Evolutionary conservation across 1,140 invertebrate genomes (phyloP).

Genomic region (Drosophila ohnishii): DNA sequence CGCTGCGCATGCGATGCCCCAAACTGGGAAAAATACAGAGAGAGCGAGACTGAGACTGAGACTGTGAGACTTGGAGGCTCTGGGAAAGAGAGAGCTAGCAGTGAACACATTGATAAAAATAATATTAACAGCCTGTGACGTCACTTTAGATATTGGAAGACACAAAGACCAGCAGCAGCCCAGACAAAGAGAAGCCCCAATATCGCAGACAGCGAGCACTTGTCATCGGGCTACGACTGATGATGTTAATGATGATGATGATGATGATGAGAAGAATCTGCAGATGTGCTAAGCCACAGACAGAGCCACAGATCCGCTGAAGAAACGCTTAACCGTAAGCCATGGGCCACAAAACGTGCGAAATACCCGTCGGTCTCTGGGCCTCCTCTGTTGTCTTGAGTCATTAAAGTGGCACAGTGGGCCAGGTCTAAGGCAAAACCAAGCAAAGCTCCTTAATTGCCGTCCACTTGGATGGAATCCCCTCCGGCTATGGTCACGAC

Average conservation of each 20-base stretch:
- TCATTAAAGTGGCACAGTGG: slow-evolving; percentile 67
- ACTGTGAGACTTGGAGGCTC: not conserved
- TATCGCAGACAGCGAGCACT: slow-evolving; percentile 51
- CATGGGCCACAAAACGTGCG: slow-evolving; percentile 55
- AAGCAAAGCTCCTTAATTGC: slow-evolving; percentile 33
- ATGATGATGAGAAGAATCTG: slow-evolving; percentile 38
- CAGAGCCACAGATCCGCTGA: slow-evolving; percentile 4
- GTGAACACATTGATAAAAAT: slow-evolving; percentile 41
- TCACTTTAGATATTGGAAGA: slow-evolving; percentile 17
- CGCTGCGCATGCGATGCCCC: slow-evolving; percentile 70
- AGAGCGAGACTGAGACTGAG: not conserved
- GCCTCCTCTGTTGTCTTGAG: slow-evolving; percentile 43
- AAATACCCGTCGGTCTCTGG: slow-evolving; percentile 42
- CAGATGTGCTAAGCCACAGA: slow-evolving; percentile 13
- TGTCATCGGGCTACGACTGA: slow-evolving; percentile 29
- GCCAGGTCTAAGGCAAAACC: slow-evolving; percentile 28
- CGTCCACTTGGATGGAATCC: slow-evolving; percentile 2
- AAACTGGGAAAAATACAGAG: slow-evolving; percentile 2
- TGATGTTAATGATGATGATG: not conserved
- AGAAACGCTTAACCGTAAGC: slow-evolving; percentile 60
- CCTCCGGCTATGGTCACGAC: not conserved
- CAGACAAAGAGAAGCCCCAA: slow-evolving; percentile 44
- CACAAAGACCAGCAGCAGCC: slow-evolving; percentile 10
- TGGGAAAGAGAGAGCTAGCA: not conserved
- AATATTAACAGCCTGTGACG: slow-evolving; percentile 25